These are phyloP conservation scores for Gopherus evgoodei DNA, from an alignment of 2,113 vertebrate genomes.

Conservation along the genomic window DNA sequence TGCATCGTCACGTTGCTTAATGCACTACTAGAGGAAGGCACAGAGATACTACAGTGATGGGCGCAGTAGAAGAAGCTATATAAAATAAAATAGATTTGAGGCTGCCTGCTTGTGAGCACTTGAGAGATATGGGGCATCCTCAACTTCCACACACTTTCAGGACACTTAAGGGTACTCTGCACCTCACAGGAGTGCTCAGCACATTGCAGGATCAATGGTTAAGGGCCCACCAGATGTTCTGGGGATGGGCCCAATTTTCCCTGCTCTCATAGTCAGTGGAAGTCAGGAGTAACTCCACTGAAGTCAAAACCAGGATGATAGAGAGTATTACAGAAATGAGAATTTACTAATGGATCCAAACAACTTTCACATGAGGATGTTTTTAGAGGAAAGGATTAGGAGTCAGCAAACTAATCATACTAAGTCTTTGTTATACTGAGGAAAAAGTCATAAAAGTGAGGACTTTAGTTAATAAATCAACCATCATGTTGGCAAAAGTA, in stretches of 20 bases:
- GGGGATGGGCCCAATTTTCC: background rate
- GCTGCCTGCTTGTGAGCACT: background rate
- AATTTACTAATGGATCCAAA: background rate
- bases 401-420: conserved; percentile 23
- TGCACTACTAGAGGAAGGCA: background rate
- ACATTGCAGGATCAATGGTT: background rate
- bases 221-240: background rate
- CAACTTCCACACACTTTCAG: background rate
- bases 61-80: background rate
- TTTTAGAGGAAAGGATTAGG: conserved; percentile 14
- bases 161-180: background rate
- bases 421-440: background rate
- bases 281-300: background rate
- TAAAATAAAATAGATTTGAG: background rate
- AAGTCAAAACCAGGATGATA: background rate
- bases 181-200: background rate
- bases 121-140: background rate
- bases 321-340: background rate
- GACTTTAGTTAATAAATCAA: conserved; percentile 19
- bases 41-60: background rate
- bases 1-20: background rate
- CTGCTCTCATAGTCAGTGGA: background rate
- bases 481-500: background rate
- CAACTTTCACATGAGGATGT: background rate
- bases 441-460: background rate